A percentile compares a stretch with the other conserved stretches of the same genome.
Evolutionary conservation across 2,797 vertebrate genomes (phyloP).

Genomic region (Helicolenus hilgendorfi): DNA sequence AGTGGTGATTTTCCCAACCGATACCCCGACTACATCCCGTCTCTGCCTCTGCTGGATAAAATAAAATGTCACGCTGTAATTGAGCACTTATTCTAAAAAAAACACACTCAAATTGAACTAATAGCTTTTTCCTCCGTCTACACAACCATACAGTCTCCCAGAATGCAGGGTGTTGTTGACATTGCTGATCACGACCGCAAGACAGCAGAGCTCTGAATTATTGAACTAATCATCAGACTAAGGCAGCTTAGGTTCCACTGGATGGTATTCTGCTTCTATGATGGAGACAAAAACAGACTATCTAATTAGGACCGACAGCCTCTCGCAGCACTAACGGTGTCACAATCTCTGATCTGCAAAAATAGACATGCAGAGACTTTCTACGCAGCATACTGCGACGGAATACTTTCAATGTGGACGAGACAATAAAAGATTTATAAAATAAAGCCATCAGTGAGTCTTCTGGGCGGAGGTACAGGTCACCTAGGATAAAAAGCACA

Average conservation of each 20-base stretch:
- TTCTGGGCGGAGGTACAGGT: background rate
- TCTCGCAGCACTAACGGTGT: background rate
- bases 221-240: conserved; percentile 74
- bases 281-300: conserved; percentile 1
- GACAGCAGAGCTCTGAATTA: conserved; percentile 74
- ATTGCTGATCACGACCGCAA: conserved; percentile 22
- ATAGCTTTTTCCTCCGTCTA: background rate
- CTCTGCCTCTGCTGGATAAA: background rate
- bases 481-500: background rate
- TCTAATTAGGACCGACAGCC: background rate
- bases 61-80: background rate
- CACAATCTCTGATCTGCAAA: background rate
- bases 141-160: background rate
- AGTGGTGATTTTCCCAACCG: background rate
- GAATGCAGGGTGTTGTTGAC: background rate
- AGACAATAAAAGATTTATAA: background rate
- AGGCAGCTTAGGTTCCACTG: conserved; percentile 60
- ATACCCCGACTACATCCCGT: background rate
- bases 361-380: background rate
- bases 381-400: background rate
- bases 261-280: conserved; percentile 32
- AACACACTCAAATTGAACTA: background rate
- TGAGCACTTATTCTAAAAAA: background rate
- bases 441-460: background rate
- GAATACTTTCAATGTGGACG: background rate